Base-by-base conservation (phyloP, 92 coral and sea anemone species). In the Umimayanthus kanabou region DNA sequence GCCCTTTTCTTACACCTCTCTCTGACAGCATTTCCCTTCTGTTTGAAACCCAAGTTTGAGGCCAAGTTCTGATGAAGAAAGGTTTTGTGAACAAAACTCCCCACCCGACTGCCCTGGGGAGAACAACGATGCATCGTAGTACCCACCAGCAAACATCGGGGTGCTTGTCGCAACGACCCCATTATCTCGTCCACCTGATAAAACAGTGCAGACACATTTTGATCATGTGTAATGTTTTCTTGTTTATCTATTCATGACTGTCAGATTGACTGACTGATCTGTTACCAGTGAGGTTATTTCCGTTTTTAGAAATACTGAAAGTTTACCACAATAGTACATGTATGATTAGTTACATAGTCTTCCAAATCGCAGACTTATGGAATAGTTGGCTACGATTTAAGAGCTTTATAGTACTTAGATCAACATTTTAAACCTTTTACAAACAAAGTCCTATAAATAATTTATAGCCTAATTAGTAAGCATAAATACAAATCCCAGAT, bases 111-210 rank as follows among this genome's bases (percentile, higher is more conserved):
- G 4, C 39, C 58, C 81, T 28, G 14, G 40, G 71, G 71, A 11
- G 9, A 9, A 20, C 1, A n/a, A 9, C 2, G 37, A 33, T 55
- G 39, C 28, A 28, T 15, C 39, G 55, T n/a, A 58, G 61, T 80
- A 80, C 85, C 53, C 85, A 80, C 73, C 85, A 61, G 85, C 85
- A 80, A 80, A 80, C 30, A 80, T 40, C 25, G 55, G 85, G 85
- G 73, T 80, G 71, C 85, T 30, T 23, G 85, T 30, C 47, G 11
- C 85, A 57, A 65, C 22, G 50, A 80, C 85, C 85, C 85, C 85
- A 80, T 22, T 57, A 29, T 80, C 85, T 80, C 61, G 85, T 80
- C 61, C 85, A 80, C 85, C 85, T 80, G 67, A 37, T 16, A 80
- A 80, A 53, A 29, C 26, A 37, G 67, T 30, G 39, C 20, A 33